phyloP scores from a whole-genome alignment of 2,797 vertebrate genomes.

The Mormyrus hasselquistii region DNA sequence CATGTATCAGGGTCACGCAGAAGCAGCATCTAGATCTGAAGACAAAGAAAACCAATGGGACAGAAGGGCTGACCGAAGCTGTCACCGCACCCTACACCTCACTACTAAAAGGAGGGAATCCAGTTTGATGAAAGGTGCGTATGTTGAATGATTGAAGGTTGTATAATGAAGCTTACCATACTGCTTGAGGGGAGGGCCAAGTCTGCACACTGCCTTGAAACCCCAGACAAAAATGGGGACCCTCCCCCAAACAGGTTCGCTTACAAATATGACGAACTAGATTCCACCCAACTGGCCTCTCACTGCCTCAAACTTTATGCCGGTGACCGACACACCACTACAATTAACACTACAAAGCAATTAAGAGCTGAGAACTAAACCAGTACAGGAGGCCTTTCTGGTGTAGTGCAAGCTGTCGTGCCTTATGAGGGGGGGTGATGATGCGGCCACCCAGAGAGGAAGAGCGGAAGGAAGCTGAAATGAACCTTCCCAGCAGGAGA shows the following conservation, averaged over 20 bases:
- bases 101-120: neutral
- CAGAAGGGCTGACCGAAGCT: neutral
- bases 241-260: neutral
- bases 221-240: neutral
- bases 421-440: neutral
- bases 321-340: neutral
- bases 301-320: neutral
- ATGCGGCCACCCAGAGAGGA: neutral
- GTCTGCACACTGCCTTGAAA: neutral
- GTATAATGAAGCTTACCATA: neutral
- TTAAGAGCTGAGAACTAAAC: neutral
- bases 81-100: neutral
- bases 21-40: neutral
- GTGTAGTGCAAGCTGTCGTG: neutral
- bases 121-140: neutral
- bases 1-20: neutral
- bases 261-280: neutral
- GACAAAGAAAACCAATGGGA: neutral
- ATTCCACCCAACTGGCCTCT: neutral
- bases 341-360: neutral
- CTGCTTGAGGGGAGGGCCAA: neutral
- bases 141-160: neutral
- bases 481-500: neutral
- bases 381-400: neutral
- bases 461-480: neutral